Evolutionary conservation across 2,888 invertebrate species (phyloP).

Genomic region (Protophormia terraenovae): DNA sequence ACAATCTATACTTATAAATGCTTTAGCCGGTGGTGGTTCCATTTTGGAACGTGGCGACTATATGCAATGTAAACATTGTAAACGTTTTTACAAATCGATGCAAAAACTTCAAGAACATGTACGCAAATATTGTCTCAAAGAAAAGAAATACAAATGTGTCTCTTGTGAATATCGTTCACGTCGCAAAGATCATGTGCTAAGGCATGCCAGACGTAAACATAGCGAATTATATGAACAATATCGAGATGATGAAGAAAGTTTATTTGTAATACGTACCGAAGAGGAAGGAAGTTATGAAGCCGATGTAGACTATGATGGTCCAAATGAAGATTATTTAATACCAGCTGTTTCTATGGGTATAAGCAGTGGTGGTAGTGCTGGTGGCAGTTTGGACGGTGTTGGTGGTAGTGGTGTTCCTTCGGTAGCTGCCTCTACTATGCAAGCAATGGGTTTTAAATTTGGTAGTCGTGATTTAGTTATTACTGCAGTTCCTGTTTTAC

Average conservation of each 20-base stretch:
- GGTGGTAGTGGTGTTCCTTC: conserved; percentile 42
- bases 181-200: conserved; percentile 79
- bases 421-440: conserved; percentile 30
- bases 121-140: conserved; percentile 80
- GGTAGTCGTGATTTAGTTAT: conserved; percentile 77
- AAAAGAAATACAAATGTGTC: conserved; percentile 80
- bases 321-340: conserved; percentile 58
- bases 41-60: conserved; percentile 73
- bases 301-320: conserved; percentile 57
- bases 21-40: conserved; percentile 40
- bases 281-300: conserved; percentile 72
- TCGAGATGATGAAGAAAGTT: conserved; percentile 75
- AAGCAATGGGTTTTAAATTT: conserved; percentile 72
- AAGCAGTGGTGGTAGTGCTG: conserved; percentile 53
- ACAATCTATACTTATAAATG: conserved; percentile 54
- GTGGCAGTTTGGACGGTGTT: conserved; percentile 70
- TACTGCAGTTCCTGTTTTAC: conserved; percentile 76
- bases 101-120: conserved; percentile 80
- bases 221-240: conserved; percentile 75
- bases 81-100: conserved; percentile 78
- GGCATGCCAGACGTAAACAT: conserved; percentile 80
- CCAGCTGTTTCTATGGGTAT: conserved; percentile 60
- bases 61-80: conserved; percentile 79
- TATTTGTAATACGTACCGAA: conserved; percentile 79
- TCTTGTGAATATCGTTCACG: conserved; percentile 80